Percentiles rank a stretch among this genome's conserved stretches.
phyloP scores from a whole-genome alignment of 35 echinoderm and acorn worm species.

The Nesometra sesokonis region DNA sequence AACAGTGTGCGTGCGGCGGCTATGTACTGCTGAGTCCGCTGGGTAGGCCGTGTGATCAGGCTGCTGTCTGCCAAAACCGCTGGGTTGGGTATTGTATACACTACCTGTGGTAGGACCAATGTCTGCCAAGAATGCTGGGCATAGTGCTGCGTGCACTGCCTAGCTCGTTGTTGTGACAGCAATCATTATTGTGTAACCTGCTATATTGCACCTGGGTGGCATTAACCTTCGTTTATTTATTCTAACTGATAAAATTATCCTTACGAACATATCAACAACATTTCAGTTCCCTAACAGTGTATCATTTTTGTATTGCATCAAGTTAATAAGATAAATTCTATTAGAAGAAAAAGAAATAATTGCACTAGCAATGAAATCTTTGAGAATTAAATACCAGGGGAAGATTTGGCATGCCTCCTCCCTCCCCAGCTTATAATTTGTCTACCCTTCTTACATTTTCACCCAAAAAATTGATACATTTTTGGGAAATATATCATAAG shows the following conservation, averaged over 20 bases:
- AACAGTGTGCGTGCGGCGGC: background rate
- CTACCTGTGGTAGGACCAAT: background rate
- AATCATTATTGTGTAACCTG: background rate
- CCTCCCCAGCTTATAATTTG: too few relatives aligned
- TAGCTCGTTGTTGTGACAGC: background rate
- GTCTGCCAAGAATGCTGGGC: background rate
- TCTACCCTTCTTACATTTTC: too few relatives aligned
- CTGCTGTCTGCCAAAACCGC: background rate
- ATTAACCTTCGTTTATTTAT: background rate
- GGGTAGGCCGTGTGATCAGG: background rate
- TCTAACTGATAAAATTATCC: background rate
- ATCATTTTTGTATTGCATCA: too few relatives aligned
- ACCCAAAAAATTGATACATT: too few relatives aligned
- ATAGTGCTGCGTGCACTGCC: background rate
- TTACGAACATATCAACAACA: background rate
- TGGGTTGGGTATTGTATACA: background rate
- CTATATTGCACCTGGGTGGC: background rate
- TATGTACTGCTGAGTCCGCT: background rate
- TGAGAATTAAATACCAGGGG: too few relatives aligned
- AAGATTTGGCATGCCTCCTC: too few relatives aligned
- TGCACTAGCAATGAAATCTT: too few relatives aligned
- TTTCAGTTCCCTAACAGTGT: background rate
- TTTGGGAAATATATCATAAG: too few relatives aligned
- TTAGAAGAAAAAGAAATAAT: too few relatives aligned
- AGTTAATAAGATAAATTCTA: too few relatives aligned